A percentile compares a stretch with the other conserved stretches of the same genome.
Conservation (phyloP, 2,113 vertebrate genomes). For the Microcebus griseorufus region DNA sequence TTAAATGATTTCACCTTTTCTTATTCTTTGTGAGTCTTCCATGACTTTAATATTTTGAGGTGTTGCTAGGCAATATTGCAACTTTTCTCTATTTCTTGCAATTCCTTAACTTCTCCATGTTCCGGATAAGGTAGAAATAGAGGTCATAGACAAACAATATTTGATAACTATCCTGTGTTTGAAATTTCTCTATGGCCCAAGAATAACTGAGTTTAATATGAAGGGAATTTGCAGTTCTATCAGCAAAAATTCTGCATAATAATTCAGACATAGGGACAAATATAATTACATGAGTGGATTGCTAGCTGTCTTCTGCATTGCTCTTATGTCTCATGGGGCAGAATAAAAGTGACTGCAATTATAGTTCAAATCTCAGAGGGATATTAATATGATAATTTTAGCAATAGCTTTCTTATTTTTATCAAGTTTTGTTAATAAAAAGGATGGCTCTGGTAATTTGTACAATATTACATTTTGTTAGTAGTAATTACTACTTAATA, state of each 20-base stretch:
- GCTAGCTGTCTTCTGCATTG: slow-evolving; percentile 43
- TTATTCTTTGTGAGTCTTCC: slow-evolving; percentile 51
- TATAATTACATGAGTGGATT: slow-evolving; percentile 59
- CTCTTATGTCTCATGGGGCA: slow-evolving; percentile 34
- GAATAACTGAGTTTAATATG: slow-evolving; percentile 7
- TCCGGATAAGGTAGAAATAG: not conserved
- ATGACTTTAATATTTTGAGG: not conserved
- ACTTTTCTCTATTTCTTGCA: slow-evolving; percentile 8
- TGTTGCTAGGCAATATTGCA: slow-evolving; percentile 49
- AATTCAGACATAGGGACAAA: slow-evolving; percentile 51
- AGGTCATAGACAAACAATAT: not conserved
- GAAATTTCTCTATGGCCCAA: not conserved
- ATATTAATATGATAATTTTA: slow-evolving; percentile 53
- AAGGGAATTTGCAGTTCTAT: slow-evolving; percentile 29
- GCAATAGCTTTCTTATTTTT: slow-evolving; percentile 46
- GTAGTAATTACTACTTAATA: slow-evolving; percentile 50
- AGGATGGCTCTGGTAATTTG: slow-evolving; percentile 56
- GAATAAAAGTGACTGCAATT: slow-evolving; percentile 59
- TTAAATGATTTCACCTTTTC: slow-evolving; percentile 54
- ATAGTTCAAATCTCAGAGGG: slow-evolving; percentile 59
- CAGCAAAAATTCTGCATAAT: slow-evolving; percentile 55
- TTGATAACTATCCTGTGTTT: not conserved
- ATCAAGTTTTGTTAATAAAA: slow-evolving; percentile 61
- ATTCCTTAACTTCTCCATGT: not conserved
- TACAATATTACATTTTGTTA: slow-evolving; percentile 39